These are phyloP conservation scores for Saccostrea cuccullata DNA, from an alignment of 1,140 invertebrate genomes.

Conservation along the genomic window DNA sequence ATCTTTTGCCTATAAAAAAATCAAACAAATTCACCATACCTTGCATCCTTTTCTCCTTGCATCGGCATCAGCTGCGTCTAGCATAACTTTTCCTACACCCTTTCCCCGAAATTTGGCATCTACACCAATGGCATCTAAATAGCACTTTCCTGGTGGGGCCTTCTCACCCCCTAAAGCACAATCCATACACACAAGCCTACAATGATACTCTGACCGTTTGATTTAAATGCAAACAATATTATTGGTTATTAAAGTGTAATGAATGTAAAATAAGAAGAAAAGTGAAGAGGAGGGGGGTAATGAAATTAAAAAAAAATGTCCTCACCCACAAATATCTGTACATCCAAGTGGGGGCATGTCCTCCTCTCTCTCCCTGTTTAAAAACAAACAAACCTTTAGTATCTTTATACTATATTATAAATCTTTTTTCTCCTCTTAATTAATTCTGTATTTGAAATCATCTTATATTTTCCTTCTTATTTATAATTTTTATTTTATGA, in stretches of 20 bases:
- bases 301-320: neutral
- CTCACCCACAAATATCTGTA: slow-evolving; percentile 39
- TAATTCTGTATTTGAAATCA: too few relatives aligned
- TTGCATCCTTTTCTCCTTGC: slow-evolving; percentile 40
- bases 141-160: slow-evolving; percentile 27
- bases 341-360: slow-evolving; percentile 21
- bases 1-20: too few relatives aligned
- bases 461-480: too few relatives aligned
- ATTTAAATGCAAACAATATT: neutral
- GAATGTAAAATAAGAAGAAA: neutral
- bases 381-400: neutral
- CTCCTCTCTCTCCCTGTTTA: neutral
- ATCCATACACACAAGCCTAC: neutral
- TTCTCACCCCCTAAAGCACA: neutral
- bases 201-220: neutral
- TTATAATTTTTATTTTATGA: too few relatives aligned
- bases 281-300: neutral
- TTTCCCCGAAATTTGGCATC: slow-evolving; percentile 47
- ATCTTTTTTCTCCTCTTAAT: neutral
- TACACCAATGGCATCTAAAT: slow-evolving; percentile 49
- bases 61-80: slow-evolving; percentile 43
- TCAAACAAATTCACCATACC: slow-evolving; percentile 26
- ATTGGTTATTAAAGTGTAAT: neutral
- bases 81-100: slow-evolving; percentile 48
- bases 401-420: neutral